Evolutionary conservation across 2,797 vertebrate genomes (phyloP).

Genomic region (Aldrovandia affinis): DNA sequence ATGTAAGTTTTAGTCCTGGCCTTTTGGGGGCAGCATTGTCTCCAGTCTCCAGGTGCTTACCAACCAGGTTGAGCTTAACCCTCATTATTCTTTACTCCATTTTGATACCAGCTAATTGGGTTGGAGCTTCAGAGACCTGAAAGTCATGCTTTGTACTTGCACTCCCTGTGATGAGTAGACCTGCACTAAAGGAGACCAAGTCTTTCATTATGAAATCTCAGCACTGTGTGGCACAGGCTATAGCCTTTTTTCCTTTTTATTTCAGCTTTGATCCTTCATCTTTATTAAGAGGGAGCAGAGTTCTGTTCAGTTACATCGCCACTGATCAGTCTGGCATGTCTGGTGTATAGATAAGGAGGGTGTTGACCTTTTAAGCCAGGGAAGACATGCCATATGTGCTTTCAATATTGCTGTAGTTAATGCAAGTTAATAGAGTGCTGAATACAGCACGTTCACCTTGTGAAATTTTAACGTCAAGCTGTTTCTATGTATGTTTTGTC

Average conservation of each 20-base stretch:
- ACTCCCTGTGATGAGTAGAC: neutral
- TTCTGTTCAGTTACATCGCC: neutral
- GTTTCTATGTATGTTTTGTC: neutral
- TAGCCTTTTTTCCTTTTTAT: neutral
- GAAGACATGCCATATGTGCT: no score
- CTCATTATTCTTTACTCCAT: neutral
- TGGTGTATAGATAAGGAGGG: neutral
- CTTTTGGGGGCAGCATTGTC: neutral
- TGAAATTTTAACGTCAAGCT: neutral
- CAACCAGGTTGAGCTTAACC: neutral
- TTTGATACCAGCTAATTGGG: neutral
- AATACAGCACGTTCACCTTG: neutral
- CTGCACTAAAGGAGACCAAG: neutral
- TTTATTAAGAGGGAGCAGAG: neutral
- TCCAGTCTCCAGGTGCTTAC: neutral
- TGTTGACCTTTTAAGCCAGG: neutral
- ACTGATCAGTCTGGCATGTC: neutral
- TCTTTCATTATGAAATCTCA: neutral
- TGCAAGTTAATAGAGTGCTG: neutral
- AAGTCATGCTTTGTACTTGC: neutral
- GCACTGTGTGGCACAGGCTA: neutral
- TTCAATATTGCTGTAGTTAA: neutral
- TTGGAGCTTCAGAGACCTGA: neutral
- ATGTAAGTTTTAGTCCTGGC: neutral
- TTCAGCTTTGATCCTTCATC: neutral